Percentiles rank a stretch among this genome's conserved stretches.
These are phyloP conservation scores for Plebejus anna DNA, from an alignment of 2,888 invertebrate species.

Conservation along the genomic window DNA sequence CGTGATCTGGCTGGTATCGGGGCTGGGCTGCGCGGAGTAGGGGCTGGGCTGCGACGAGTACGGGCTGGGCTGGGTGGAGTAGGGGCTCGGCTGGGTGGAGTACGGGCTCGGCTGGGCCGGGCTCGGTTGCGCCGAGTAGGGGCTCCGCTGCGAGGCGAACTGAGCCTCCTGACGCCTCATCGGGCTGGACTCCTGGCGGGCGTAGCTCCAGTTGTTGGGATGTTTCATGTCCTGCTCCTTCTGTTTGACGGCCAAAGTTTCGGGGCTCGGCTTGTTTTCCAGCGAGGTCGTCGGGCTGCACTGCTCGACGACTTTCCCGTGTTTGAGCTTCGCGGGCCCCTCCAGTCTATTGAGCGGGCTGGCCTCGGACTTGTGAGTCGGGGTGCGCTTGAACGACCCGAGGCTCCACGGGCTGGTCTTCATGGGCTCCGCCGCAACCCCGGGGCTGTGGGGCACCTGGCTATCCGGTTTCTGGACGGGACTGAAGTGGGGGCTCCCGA, in stretches of 20 bases:
- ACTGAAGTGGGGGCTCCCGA: constrained; percentile 68
- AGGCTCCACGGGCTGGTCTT: constrained; percentile 67
- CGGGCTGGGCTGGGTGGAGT: constrained; percentile 70
- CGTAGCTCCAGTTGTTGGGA: constrained; percentile 68
- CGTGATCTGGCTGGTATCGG: constrained; percentile 72
- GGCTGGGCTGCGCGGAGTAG: constrained; percentile 71
- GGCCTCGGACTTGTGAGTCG: constrained; percentile 71
- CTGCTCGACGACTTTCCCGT: constrained; percentile 66
- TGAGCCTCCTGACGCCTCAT: constrained; percentile 70
- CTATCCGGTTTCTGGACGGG: constrained; percentile 71
- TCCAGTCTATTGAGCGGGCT: constrained; percentile 71
- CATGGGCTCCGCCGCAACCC: constrained; percentile 56
- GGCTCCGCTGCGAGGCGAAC: constrained; percentile 71
- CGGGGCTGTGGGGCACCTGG: constrained; percentile 70
- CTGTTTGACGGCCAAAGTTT: constrained; percentile 54
- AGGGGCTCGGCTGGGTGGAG: constrained; percentile 69
- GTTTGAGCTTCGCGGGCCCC: constrained; percentile 63
- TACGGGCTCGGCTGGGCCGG: constrained; percentile 74
- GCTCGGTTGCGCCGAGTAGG: constrained; percentile 70
- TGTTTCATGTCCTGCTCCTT: constrained; percentile 61
- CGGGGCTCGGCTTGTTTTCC: constrained; percentile 71
- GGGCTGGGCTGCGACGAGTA: constrained; percentile 74
- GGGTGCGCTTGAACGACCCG: constrained; percentile 68
- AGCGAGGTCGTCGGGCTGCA: constrained; percentile 73
- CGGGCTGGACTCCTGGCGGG: constrained; percentile 59